phyloP scores from a whole-genome alignment of 2,888 invertebrate genomes.

The Cheilosia pagana region DNA sequence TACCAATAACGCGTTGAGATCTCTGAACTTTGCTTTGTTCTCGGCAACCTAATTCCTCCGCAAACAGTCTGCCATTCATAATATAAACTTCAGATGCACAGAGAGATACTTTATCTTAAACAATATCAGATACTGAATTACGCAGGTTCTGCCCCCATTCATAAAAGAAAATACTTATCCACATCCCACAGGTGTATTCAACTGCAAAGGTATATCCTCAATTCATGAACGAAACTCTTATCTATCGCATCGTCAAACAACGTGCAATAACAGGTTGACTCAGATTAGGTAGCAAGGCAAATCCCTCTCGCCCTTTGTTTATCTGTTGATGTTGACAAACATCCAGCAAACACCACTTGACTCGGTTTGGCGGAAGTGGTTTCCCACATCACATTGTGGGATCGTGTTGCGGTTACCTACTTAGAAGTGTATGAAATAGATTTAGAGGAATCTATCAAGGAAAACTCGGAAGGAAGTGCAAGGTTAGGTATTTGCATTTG shows the following conservation, averaged over 20 bases:
- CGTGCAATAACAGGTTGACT: conserved; percentile 48
- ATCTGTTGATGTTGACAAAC: conserved; percentile 39
- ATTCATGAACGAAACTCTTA: conserved; percentile 64
- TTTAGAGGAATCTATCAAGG: conserved; percentile 41
- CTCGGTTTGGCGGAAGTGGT: conserved; percentile 49
- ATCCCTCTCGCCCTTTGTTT: conserved; percentile 61
- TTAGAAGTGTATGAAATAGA: conserved; percentile 9
- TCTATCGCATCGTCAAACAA: conserved; percentile 56
- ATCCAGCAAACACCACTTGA: conserved; percentile 25
- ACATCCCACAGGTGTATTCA: conserved; percentile 55
- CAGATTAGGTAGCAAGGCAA: conserved; percentile 23
- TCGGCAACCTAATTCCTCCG: conserved; percentile 28
- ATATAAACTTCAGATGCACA: conserved; percentile 28
- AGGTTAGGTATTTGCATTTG: conserved; percentile 61
- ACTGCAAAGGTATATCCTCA: conserved; percentile 12
- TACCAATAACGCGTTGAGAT: conserved; percentile 30
- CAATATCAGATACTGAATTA: conserved; percentile 66
- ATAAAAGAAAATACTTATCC: conserved; percentile 41
- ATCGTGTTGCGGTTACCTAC: conserved; percentile 16
- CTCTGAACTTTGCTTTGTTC: conserved; percentile 62
- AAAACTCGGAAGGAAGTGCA: conserved; percentile 64
- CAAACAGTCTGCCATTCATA: conserved; percentile 34
- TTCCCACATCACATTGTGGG: conserved; percentile 26
- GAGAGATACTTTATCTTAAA: conserved; percentile 39
- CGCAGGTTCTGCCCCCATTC: conserved; percentile 69